These are phyloP conservation scores for Ophioderma brevispina DNA, from an alignment of 35 echinoderm and acorn worm genomes.

Conservation along the genomic window DNA sequence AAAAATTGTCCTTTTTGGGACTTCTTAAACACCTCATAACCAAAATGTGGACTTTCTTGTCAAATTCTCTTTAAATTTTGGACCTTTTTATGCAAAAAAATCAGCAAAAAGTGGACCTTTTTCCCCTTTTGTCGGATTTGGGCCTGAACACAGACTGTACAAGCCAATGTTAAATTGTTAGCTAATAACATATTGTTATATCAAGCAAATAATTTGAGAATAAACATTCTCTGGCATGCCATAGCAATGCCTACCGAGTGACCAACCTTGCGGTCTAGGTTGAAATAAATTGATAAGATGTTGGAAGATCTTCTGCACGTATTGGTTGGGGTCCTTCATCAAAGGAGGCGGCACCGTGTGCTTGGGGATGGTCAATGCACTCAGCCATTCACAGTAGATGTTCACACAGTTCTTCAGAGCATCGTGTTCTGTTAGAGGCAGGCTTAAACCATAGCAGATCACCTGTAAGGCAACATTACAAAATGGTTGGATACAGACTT, in stretches of 20 bases:
- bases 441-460: constrained; percentile 93
- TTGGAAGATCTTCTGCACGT: constrained; percentile 88
- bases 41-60: no score
- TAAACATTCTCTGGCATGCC: not conserved
- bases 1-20: no score
- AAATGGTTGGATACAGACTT: not conserved
- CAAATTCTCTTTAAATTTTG: no score
- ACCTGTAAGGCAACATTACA: constrained; percentile 81
- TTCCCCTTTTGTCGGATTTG: no score
- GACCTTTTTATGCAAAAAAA: no score
- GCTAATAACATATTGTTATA: no score
- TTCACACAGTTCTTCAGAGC: constrained; percentile 86
- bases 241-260: constrained; percentile 6
- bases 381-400: constrained; percentile 98
- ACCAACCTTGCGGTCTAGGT: constrained; percentile 70
- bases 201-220: no score
- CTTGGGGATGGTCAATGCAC: constrained; percentile 85
- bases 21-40: no score
- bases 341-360: constrained; percentile 75
- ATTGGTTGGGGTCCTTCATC: constrained; percentile 89
- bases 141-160: no score
- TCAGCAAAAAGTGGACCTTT: no score
- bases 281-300: constrained; percentile 97
- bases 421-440: constrained; percentile 92
- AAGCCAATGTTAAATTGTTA: no score